Conservation (phyloP, 1,140 invertebrate species). For the Drosophila gunungcola region DNA sequence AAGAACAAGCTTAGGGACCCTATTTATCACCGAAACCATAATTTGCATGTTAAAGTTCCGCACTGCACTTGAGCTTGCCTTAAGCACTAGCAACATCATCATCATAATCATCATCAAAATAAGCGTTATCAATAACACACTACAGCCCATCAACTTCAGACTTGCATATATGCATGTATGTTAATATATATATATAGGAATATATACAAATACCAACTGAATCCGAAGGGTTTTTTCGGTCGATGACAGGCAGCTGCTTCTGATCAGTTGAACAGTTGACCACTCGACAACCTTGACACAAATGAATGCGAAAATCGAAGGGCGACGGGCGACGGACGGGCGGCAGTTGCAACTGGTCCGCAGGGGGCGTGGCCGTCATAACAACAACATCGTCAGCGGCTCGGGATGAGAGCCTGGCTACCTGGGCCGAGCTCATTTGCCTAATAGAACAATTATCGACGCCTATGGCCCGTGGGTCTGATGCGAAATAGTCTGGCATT, state of each 20-base stretch:
- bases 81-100: neutral
- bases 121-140: conserved; percentile 13
- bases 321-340: conserved; percentile 7
- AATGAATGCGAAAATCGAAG: conserved; percentile 42
- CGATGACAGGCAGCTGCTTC: conserved; percentile 5
- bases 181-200: neutral
- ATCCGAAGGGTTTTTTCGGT: conserved; percentile 1
- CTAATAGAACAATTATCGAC: conserved; percentile 80
- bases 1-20: conserved; percentile 20
- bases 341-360: conserved; percentile 7
- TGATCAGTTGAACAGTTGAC: conserved; percentile 23
- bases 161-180: neutral
- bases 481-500: neutral
- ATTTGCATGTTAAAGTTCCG: conserved; percentile 52
- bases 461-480: conserved; percentile 31
- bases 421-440: conserved; percentile 62
- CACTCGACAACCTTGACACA: conserved; percentile 58
- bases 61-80: conserved; percentile 37
- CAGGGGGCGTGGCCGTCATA: conserved; percentile 9
- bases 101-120: conserved; percentile 18
- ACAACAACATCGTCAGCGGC: conserved; percentile 7
- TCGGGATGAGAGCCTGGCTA: conserved; percentile 17
- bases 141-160: conserved; percentile 13
- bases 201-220: neutral
- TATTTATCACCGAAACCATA: conserved; percentile 22